A percentile compares a stretch with the other conserved stretches of the same genome.
phyloP scores from a whole-genome alignment of 92 coral and sea anemone genomes.

The Palythoa heliodiscus region DNA sequence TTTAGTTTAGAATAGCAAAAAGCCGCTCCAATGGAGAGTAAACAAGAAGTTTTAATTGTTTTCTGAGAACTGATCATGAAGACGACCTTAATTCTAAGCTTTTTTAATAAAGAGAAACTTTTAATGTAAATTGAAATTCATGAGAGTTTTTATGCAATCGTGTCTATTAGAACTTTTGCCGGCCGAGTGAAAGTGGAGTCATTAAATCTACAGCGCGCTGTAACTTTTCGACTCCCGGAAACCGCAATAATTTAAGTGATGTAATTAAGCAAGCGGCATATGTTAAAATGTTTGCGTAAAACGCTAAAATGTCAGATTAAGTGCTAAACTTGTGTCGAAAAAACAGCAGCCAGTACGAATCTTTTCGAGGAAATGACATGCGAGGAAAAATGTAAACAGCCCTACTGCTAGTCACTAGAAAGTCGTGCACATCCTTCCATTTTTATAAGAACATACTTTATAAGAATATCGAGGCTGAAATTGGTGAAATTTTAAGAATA shows the following conservation, averaged over 20 bases:
- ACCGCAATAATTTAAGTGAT: constrained; percentile 23
- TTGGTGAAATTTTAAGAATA: too few species aligned
- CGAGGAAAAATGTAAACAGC: not conserved
- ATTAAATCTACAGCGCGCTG: constrained; percentile 19
- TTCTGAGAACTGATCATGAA: constrained; percentile 14
- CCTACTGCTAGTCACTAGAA: not conserved
- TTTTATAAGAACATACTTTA: too few species aligned
- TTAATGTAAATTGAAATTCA: not conserved
- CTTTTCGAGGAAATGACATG: not conserved
- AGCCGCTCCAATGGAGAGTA: constrained; percentile 32
- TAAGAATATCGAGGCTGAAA: too few species aligned
- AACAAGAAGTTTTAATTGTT: constrained; percentile 44
- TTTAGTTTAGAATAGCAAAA: constrained; percentile 9
- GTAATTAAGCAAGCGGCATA: constrained; percentile 10
- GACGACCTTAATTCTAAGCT: not conserved
- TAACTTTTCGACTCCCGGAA: constrained; percentile 34
- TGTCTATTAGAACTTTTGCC: constrained; percentile 1
- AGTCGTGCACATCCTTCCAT: too few species aligned
- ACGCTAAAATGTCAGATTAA: constrained; percentile 31
- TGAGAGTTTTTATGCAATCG: not conserved
- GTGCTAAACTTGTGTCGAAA: constrained; percentile 1
- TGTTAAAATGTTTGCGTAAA: constrained; percentile 20
- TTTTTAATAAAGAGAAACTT: not conserved
- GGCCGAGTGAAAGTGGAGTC: constrained; percentile 24
- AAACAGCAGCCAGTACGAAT: not conserved